Evolutionary conservation across 2,888 invertebrate genomes (phyloP), one percentile per base, ranked within the genome.

Genomic region (Diadegma fenestrale): DNA sequence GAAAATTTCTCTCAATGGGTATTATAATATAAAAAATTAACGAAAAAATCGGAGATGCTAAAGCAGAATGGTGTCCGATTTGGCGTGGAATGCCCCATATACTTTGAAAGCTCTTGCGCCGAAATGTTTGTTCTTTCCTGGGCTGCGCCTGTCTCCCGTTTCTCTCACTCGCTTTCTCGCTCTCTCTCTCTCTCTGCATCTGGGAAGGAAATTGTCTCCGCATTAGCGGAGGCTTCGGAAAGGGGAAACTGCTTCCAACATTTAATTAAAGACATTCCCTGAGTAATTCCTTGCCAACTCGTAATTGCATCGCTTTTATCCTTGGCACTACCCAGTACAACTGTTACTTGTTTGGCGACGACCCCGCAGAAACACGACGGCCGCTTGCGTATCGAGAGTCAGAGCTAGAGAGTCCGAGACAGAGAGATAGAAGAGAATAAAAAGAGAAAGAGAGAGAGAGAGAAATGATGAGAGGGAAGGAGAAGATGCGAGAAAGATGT

Each of bases 191-290:
- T 33, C 37, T 19, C 48, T 41, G 5, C 54, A 54, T n/a, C 66
- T 91, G 88, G 43, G 91, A 91, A 92, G 93, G 91, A 93, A 93
- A 93, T 93, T 93, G 93, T 93, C 93, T 92, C 92, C 92, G 91
- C 93, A 93, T 93, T 92, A 92, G 91, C 92, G 90, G 90, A 91
- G 91, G 91, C 91, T 92, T 79, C 73, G 58, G 68, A 45, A 43
- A 64, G 73, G 66, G 91, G 91, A 92, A 92, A 91, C 93, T 92
- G 92, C 91, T 92, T 90, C 92, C 91, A 92, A 92, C 92, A 92
- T 93, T 93, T 93, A 93, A 93, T 93, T 93, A 93, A 93, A 93
- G 92, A 91, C 92, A 92, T 92, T 93, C 92, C 90, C 91, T 92
- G 91, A 92, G 92, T 92, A 92, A 93, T 93, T 91, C 89, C 89